phyloP scores from a whole-genome alignment of 2,113 vertebrate species.

The Chiloscyllium plagiosum region DNA sequence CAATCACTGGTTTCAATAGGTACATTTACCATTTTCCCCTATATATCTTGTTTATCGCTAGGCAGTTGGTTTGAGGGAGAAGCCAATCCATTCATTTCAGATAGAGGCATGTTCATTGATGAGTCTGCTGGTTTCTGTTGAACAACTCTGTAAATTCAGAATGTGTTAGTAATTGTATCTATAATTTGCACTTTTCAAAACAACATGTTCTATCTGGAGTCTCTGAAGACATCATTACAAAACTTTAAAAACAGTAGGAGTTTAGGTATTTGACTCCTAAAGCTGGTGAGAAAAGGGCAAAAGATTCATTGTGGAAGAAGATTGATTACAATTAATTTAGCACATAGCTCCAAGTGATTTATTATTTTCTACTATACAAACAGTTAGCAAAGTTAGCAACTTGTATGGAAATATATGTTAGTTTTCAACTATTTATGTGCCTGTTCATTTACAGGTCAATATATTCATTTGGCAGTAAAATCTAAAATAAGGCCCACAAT shows the following conservation, averaged over 20 bases:
- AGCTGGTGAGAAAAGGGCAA: constrained; percentile 5
- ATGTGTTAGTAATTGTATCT: background rate
- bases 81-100: background rate
- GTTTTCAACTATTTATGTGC: background rate
- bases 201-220: background rate
- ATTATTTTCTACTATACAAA: background rate
- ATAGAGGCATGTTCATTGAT: background rate
- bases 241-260: background rate
- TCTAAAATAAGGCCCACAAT: background rate
- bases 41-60: background rate
- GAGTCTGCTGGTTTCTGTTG: background rate
- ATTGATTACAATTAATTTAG: constrained; percentile 29
- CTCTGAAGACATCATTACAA: background rate
- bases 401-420: background rate
- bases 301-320: background rate
- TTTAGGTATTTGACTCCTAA: background rate
- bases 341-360: constrained; percentile 7
- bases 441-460: background rate
- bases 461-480: constrained; percentile 8
- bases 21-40: background rate
- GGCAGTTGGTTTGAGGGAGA: background rate
- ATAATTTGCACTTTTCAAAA: background rate
- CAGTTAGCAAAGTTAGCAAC: background rate
- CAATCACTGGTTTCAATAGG: background rate
- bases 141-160: background rate